Conservation (phyloP, 2,888 invertebrate genomes). For the Lutraria lutraria region DNA sequence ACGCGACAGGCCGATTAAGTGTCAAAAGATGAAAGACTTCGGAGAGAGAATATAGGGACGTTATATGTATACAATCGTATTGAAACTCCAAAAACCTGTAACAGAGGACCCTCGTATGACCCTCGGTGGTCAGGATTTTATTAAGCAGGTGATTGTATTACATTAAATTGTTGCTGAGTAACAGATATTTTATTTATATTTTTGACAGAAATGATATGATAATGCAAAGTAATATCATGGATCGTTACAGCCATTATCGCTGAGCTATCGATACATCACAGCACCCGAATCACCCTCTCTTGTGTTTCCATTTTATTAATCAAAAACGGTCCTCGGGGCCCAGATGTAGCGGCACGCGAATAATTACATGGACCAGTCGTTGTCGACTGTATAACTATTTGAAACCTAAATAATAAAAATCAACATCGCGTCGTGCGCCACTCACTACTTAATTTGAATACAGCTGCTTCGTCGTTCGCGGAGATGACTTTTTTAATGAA, state of each 20-base stretch:
- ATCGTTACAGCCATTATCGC: background rate
- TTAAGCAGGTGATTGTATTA: slow-evolving; percentile 53
- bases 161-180: background rate
- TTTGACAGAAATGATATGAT: slow-evolving; percentile 30
- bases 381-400: slow-evolving; percentile 25
- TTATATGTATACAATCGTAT: slow-evolving; percentile 4
- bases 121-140: background rate
- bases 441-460: slow-evolving; percentile 64
- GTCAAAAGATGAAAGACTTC: slow-evolving; percentile 25
- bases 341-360: slow-evolving; percentile 71
- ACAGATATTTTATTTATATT: slow-evolving; percentile 26
- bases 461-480: slow-evolving; percentile 53
- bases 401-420: slow-evolving; percentile 5
- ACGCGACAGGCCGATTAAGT: slow-evolving; percentile 57
- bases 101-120: slow-evolving; percentile 49
- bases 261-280: slow-evolving; percentile 8
- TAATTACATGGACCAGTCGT: slow-evolving; percentile 58
- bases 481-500: slow-evolving; percentile 40
- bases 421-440: slow-evolving; percentile 32
- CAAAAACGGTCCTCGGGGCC: slow-evolving; percentile 38
- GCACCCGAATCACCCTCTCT: background rate
- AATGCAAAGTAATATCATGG: slow-evolving; percentile 16
- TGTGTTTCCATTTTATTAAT: slow-evolving; percentile 30
- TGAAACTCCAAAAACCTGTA: background rate
- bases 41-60: background rate